Evolutionary conservation across 2,888 invertebrate species (phyloP).

Genomic region (Microdon myrmicae): DNA sequence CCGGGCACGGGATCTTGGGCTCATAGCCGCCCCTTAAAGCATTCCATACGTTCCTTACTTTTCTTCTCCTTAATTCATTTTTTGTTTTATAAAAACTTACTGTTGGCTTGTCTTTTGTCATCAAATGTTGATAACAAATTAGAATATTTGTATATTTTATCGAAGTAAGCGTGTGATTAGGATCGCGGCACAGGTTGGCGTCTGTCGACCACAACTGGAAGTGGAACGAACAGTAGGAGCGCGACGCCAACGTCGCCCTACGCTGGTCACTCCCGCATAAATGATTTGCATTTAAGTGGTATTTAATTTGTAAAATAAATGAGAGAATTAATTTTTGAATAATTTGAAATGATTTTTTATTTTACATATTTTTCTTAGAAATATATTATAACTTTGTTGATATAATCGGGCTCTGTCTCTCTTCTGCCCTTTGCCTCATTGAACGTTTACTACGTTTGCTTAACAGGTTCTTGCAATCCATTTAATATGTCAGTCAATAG

Average conservation of each 20-base stretch:
- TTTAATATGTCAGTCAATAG: no score
- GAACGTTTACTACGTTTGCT: no score
- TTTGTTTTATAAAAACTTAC: constrained; percentile 6
- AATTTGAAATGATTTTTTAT: no score
- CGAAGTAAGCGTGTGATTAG: constrained; percentile 21
- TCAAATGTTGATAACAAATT: constrained; percentile 1
- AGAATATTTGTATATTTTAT: constrained; percentile 14
- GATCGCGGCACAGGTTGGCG: constrained; percentile 26
- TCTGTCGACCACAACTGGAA: constrained; percentile 20
- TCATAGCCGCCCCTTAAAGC: not conserved
- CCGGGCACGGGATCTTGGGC: not conserved
- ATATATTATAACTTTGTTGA: no score
- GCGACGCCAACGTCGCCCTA: not conserved
- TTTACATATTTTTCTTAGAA: no score
- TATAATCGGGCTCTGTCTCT: no score
- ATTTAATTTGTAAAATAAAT: constrained; percentile 27
- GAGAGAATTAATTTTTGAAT: constrained; percentile 15
- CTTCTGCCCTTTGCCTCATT: no score
- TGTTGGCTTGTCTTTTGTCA: constrained; percentile 16
- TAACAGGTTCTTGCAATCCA: no score
- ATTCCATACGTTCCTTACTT: constrained; percentile 1
- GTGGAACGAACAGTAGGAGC: constrained; percentile 6
- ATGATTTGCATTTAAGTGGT: constrained; percentile 23
- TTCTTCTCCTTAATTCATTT: constrained; percentile 28
- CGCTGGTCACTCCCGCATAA: constrained; percentile 1